Percentiles rank a stretch among this genome's conserved stretches.
phyloP scores from a whole-genome alignment of 1,140 invertebrate genomes.

The Myzus persicae region DNA sequence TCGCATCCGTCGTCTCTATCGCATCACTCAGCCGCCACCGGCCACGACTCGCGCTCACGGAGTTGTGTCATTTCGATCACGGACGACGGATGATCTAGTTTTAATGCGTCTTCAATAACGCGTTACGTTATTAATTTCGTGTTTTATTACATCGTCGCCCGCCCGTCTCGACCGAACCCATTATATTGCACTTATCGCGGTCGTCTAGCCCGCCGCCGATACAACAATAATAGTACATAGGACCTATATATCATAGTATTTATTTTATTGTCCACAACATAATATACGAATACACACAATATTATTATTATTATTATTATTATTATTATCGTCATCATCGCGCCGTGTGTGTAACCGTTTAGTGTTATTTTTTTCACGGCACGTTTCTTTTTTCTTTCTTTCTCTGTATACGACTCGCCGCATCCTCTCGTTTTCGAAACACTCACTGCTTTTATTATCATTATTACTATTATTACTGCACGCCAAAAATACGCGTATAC shows the following conservation, averaged over 20 bases:
- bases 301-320: conserved; percentile 2
- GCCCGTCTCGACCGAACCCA: neutral
- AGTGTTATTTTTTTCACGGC: neutral
- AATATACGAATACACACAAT: neutral
- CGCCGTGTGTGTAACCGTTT: conserved; percentile 17
- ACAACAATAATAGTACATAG: neutral
- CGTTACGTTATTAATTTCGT: conserved; percentile 53
- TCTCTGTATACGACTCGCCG: neutral
- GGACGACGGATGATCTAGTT: conserved; percentile 38
- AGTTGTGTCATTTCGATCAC: conserved; percentile 37
- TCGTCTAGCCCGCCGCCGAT: neutral
- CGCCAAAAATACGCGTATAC: neutral
- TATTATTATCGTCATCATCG: neutral
- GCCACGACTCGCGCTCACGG: neutral
- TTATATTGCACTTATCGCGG: conserved; percentile 1
- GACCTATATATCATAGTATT: neutral
- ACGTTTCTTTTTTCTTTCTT: conserved; percentile 16
- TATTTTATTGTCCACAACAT: neutral
- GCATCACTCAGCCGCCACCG: neutral
- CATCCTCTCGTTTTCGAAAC: conserved; percentile 28
- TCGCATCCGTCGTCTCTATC: neutral
- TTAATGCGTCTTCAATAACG: conserved; percentile 51
- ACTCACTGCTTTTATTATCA: neutral
- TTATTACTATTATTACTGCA: neutral
- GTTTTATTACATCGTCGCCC: conserved; percentile 6